Evolutionary conservation across 2,888 invertebrate species (phyloP), one percentile per base, ranked within the genome.

Genomic region (Mechanitis mazaeus): DNA sequence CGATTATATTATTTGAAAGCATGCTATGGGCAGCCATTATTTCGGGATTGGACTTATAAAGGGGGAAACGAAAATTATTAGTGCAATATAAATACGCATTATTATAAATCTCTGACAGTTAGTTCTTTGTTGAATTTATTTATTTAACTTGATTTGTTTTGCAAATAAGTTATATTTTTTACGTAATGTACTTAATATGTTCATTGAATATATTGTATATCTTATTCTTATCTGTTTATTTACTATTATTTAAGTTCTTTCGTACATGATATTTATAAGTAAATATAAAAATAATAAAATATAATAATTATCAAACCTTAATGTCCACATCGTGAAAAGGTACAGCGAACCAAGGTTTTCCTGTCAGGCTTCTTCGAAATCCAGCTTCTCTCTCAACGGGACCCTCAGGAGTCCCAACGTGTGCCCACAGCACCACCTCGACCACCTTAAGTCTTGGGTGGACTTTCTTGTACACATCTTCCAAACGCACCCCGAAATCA

Each of bases 271-370:
- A 31, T 6, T n/a, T 7, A 50, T 3, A 11, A 7, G 7, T 2
- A 50, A 31, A 50, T 28, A 11, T 5, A 9, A 50, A 11, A 31
- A 50, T 50, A 7, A 31, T 31, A 50, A 47, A 20, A n/a, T 20
- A 47, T 20, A 47, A 20, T n/a, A 47, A 47, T 6, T 50, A 31
- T 50, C 50, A 31, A 50, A 93, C 94, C 92, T 94, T 94, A 33
- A 93, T 91, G 69, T 94, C 94, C 59, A 93, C 93, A 76, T 94
- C 93, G 65, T 92, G 92, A 78, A 93, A 93, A 0, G 94, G 93
- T 64, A 94, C 91, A 11, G 94, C 94, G 65, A 92, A 92, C 94
- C 94, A 94, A 0, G 94, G 93, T 68, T 94, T 87, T 60, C 93
- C 93, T 3, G 91, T 85, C 72, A 94, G 80, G 73, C 92, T 92